Conservation (phyloP, 2,113 vertebrate species). For the Anhinga rufa region DNA sequence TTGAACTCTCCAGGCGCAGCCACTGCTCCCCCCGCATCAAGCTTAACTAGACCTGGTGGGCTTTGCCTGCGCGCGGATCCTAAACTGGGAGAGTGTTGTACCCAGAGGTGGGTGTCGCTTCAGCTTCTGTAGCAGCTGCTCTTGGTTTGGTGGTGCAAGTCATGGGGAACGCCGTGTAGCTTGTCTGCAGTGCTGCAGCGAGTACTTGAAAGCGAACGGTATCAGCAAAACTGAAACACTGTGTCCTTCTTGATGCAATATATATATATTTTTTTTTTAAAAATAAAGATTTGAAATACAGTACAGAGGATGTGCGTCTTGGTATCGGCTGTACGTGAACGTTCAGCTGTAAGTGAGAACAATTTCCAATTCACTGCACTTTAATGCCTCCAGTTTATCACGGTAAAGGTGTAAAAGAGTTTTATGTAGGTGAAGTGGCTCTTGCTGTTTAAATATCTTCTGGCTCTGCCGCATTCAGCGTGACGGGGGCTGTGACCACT, state of each 20-base stretch:
- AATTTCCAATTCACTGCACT: conserved; percentile 49
- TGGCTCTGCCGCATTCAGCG: neutral
- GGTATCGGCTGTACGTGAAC: neutral
- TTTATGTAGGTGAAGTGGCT: conserved; percentile 52
- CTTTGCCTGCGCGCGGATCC: neutral
- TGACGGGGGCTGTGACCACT: neutral
- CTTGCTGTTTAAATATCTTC: conserved; percentile 30
- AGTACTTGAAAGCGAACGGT: neutral
- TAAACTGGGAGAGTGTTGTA: too few relatives aligned
- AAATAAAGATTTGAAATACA: conserved; percentile 12
- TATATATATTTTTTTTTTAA: neutral
- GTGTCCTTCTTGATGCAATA: neutral
- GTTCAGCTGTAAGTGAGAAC: conserved; percentile 43
- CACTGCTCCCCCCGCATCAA: neutral
- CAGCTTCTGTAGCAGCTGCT: neutral
- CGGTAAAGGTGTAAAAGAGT: conserved; percentile 44
- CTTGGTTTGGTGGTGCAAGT: neutral
- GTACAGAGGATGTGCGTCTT: neutral
- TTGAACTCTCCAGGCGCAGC: neutral
- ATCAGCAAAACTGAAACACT: neutral
- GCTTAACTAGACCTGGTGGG: neutral
- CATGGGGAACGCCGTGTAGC: neutral
- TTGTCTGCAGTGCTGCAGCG: neutral
- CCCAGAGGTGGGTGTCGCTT: neutral
- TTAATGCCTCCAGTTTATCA: conserved; percentile 58